phyloP scores from a whole-genome alignment of 2,797 vertebrate genomes.

The Rhynchonycteris naso region DNA sequence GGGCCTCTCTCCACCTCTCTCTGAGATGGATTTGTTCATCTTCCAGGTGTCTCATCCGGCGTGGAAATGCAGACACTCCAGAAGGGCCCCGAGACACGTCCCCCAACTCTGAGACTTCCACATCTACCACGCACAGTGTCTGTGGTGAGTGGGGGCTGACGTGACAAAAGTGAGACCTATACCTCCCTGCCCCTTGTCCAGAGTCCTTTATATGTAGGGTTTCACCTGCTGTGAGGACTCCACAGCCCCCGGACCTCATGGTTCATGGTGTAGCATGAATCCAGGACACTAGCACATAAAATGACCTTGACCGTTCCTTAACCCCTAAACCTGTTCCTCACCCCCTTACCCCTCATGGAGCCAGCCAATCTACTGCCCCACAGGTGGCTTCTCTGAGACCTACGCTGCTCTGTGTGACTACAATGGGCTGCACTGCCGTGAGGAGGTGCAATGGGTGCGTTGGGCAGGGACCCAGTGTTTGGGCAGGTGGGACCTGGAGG shows the following conservation, averaged over 20 bases:
- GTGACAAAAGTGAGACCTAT: neutral
- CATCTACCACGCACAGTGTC: slow-evolving; percentile 91
- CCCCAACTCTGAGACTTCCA: slow-evolving; percentile 91
- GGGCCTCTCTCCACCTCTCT: slow-evolving; percentile 19
- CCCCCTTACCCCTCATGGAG: neutral
- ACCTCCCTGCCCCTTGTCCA: neutral
- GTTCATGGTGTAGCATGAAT: neutral
- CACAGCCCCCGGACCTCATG: neutral
- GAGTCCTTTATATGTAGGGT: neutral
- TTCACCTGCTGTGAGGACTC: neutral
- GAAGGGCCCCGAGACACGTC: slow-evolving; percentile 92
- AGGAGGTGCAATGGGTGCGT: slow-evolving; percentile 96
- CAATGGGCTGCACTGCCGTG: slow-evolving; percentile 94
- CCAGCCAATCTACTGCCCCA: slow-evolving; percentile 13
- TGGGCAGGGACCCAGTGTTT: neutral
- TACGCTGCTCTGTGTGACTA: slow-evolving; percentile 95
- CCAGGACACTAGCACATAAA: neutral
- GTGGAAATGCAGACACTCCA: slow-evolving; percentile 89
- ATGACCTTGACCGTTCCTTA: slow-evolving; percentile 62
- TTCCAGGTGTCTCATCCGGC: slow-evolving; percentile 90
- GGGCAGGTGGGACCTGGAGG: slow-evolving; percentile 14
- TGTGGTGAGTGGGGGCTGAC: slow-evolving; percentile 88
- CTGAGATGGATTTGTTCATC: slow-evolving; percentile 44
- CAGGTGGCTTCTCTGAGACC: slow-evolving; percentile 95
- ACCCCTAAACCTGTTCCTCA: slow-evolving; percentile 44